Base-by-base conservation (phyloP, 2,797 vertebrate species). In the Pitangus sulphuratus region DNA sequence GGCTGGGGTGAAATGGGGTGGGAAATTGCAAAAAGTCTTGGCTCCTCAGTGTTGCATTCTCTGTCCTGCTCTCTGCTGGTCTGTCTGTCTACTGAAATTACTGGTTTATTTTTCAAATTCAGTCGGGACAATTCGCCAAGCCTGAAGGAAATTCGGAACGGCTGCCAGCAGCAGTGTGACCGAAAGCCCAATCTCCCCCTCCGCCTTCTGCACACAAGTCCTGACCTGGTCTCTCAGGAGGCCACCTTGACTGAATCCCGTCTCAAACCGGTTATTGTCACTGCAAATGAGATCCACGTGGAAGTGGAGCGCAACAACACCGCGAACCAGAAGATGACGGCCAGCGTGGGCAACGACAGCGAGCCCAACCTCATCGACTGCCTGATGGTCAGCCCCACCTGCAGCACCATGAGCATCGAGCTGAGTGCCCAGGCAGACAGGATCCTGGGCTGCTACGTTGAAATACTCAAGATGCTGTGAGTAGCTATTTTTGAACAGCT, bases 391-490 rank as follows among this genome's bases (percentile, higher is more conserved):
- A 99, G 99, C 97, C 99, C 99, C 0, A 98, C 99, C 31, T 98
- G 99, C 97, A 99, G 98, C 97, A 98, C 99, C 85, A 98, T 99
- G 96, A 99, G 99, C 98, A 99, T 99, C 80, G 99, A 99, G 98
- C 98, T 99, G 93, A 99, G 99, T 1, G 98, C 99, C 22, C 99
- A 99, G 97, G 99, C 99, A 0, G 99, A 99, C 98, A 98, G 99
- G 39, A 99, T 99, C n/a, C 98, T 99, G 37, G 99, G 98, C 96
- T 99, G 99, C 98, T 99, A 99, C 7, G 99, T 99, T 62, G 99
- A 99, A 92, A 99, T 99, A 94, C 99, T 99, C 93, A 99, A 99
- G 97, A 99, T 99, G 98, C 98, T 99, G 99, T 99, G 97, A 99
- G 99, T 99, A 85, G 9, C 78, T 78, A 0, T 21, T 95, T 95